Evolutionary conservation across 2,113 vertebrate genomes (phyloP).

Genomic region (Prinia subflava): DNA sequence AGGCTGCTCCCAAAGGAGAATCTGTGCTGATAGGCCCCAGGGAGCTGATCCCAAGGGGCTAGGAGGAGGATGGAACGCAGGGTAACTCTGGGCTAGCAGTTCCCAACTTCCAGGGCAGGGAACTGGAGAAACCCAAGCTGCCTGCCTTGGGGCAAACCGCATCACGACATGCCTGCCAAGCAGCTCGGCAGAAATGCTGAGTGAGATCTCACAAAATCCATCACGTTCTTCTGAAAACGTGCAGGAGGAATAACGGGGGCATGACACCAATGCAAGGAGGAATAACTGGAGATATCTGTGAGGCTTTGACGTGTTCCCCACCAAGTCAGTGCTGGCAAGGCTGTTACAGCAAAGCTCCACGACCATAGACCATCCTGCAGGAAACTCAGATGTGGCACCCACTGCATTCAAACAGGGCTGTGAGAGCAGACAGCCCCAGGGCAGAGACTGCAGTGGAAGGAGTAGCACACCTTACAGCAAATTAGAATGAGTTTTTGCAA

Average conservation of each 20-base stretch:
- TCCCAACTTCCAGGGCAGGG: not conserved
- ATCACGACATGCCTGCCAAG: not conserved
- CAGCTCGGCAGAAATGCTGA: not conserved
- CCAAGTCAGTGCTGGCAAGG: not conserved
- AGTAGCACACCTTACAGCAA: not conserved
- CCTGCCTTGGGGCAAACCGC: not conserved
- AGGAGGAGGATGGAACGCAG: not conserved
- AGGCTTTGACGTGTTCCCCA: not conserved
- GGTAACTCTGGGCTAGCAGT: not conserved
- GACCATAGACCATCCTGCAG: not conserved
- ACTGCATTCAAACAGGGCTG: rapidly evolving
- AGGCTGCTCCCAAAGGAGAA: not conserved
- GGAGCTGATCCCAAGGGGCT: not conserved
- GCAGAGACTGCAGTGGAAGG: not conserved
- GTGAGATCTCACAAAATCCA: not conserved
- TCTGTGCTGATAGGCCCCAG: not conserved
- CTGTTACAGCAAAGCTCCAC: not conserved
- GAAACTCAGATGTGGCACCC: not conserved
- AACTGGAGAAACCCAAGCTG: not conserved
- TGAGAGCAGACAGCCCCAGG: rapidly evolving
- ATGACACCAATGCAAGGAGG: not conserved
- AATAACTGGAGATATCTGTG: not conserved
- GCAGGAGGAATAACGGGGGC: not conserved
- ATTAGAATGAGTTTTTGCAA: not conserved
- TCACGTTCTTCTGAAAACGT: rapidly evolving